Conservation (phyloP, 2,888 invertebrate genomes). For the Tipula lateralis region DNA sequence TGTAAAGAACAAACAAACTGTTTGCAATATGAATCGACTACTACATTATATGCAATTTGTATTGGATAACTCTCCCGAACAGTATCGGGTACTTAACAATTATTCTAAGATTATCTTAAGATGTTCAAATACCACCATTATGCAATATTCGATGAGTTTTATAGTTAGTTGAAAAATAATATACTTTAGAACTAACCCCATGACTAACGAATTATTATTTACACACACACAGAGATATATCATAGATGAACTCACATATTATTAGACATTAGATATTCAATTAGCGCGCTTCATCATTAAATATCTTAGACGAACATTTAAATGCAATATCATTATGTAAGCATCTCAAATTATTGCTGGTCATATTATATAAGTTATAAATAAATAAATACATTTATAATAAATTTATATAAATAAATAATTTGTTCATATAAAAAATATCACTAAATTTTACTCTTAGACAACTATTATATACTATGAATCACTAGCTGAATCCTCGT, state of each 20-base stretch:
- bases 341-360: not conserved
- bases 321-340: constrained; percentile 2
- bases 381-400: not conserved
- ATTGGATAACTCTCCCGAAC: not conserved
- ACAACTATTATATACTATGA: constrained; percentile 46
- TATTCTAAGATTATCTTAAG: not conserved
- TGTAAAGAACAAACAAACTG: not conserved
- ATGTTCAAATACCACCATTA: not conserved
- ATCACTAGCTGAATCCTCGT: constrained; percentile 50
- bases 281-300: not conserved
- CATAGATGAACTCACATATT: not conserved
- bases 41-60: not conserved
- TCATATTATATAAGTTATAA: not conserved
- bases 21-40: not conserved
- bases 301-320: not conserved
- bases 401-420: not conserved
- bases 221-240: not conserved
- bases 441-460: constrained; percentile 29
- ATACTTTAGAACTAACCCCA: constrained; percentile 19
- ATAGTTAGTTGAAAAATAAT: not conserved
- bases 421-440: constrained; percentile 6
- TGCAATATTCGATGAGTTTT: not conserved
- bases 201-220: not conserved
- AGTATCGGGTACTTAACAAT: not conserved
- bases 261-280: not conserved